Base-by-base conservation (phyloP, 2,888 invertebrate species). In the Drosophila crucigera region DNA sequence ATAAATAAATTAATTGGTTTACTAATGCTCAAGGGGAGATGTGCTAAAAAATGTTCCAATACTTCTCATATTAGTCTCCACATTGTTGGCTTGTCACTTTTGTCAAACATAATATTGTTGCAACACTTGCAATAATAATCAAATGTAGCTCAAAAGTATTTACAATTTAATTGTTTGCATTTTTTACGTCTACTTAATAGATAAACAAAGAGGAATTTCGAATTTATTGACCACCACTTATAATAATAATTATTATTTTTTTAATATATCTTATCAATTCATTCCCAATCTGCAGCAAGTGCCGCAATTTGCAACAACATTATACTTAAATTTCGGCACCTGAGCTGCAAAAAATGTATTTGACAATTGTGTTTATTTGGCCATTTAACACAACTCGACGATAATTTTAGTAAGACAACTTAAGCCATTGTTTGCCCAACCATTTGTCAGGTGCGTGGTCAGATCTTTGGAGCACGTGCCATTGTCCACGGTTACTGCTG, bases 381-480 rank as follows among this genome's bases (percentile, higher is more conserved):
- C 10, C 35, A 56, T 14, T 72, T 72, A 54, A 47, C 63, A 54
- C 71, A 43, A 41, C 62, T 71, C 11, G 47, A n/a, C n/a, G 33
- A 39, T 39, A 3, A 58, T 9, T 64, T 58, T n/a, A 7, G 30
- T 14, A 50, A 66, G 31, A 69, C 68, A 76, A 37, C 70, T 49
- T 64, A 58, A 25, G 54, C 66, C 43, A 53, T 28, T 68, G 68
- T 79, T 75, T 77, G 54, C 53, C 6, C 35, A 77, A 75, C 9
- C 69, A 77, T 52, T 89, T 89, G 68, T 31, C 68, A 58, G 25
- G n/a, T 47, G 35, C 61, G 49, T 82, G 60, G 53, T 39, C 31
- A 31, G 49, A 53, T 33, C 52, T 33, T n/a, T 28, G 50, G 59
- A 70, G 82, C 84, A 84, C 78, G 84, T 84, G 87, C 41, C 73